Evolutionary conservation across 1,140 invertebrate genomes (phyloP).

Genomic region (Brachionus rubens): DNA sequence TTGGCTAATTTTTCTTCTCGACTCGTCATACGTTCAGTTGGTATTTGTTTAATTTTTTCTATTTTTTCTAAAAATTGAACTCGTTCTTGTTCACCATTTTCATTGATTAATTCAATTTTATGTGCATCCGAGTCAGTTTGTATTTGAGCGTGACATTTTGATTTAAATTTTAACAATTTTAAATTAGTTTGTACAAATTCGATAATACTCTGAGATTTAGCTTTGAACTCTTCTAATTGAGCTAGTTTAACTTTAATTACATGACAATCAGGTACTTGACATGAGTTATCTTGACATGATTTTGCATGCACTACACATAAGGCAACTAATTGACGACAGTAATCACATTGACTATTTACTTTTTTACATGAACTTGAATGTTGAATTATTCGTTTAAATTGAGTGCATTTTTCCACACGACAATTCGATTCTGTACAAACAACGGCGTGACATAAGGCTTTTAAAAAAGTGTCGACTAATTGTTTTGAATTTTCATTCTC

Average conservation of each 20-base stretch:
- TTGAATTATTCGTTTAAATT: slow-evolving; percentile 22
- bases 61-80: neutral
- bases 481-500: neutral
- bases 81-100: neutral
- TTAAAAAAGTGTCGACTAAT: neutral
- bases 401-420: neutral
- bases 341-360: slow-evolving; percentile 28
- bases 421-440: slow-evolving; percentile 29
- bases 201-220: neutral
- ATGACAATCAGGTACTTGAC: slow-evolving; percentile 28
- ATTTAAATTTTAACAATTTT: neutral
- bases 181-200: neutral
- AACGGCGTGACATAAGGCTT: slow-evolving; percentile 24
- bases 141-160: neutral
- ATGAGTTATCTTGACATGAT: neutral
- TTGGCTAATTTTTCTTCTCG: slow-evolving; percentile 6
- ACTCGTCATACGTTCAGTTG: neutral
- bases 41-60: neutral
- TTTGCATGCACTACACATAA: slow-evolving; percentile 39
- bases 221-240: neutral
- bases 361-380: slow-evolving; percentile 36
- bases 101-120: neutral
- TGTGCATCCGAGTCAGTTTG: neutral
- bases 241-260: slow-evolving; percentile 15
- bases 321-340: slow-evolving; percentile 32